Evolutionary conservation across 1,140 invertebrate species (phyloP).

Genomic region (Prorops nasuta): DNA sequence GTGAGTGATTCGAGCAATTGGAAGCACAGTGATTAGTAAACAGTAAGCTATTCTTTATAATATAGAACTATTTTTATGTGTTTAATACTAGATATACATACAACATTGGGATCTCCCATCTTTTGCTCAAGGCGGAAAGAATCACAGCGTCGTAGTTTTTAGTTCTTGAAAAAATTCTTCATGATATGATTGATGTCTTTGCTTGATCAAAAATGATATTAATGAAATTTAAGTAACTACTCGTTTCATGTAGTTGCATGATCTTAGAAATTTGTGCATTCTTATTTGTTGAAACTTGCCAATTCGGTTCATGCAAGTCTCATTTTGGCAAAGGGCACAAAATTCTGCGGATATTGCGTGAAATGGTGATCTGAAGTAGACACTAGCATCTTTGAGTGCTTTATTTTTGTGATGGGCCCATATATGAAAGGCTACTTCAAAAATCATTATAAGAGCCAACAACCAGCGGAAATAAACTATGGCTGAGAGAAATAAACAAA

Average conservation of each 20-base stretch:
- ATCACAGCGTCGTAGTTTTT: too few relatives aligned
- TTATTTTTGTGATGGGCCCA: conserved; percentile 61
- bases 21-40: too few relatives aligned
- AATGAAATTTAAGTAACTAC: conserved; percentile 39
- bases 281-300: conserved; percentile 53
- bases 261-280: conserved; percentile 43
- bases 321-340: conserved; percentile 59
- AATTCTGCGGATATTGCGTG: conserved; percentile 60
- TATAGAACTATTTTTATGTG: too few relatives aligned
- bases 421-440: conserved; percentile 53
- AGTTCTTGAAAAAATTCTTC: too few relatives aligned
- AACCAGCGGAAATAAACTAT: conserved; percentile 46
- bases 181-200: too few relatives aligned
- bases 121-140: too few relatives aligned
- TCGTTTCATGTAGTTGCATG: conserved; percentile 49
- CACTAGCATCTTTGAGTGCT: conserved; percentile 47
- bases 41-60: too few relatives aligned
- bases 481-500: conserved; percentile 41
- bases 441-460: conserved; percentile 33
- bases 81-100: too few relatives aligned
- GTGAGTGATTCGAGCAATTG: too few relatives aligned
- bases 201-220: too few relatives aligned
- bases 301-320: conserved; percentile 51
- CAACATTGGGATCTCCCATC: too few relatives aligned
- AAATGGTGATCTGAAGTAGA: conserved; percentile 61